Evolutionary conservation across 2,797 vertebrate species (phyloP).

Genomic region (Karalla daura): DNA sequence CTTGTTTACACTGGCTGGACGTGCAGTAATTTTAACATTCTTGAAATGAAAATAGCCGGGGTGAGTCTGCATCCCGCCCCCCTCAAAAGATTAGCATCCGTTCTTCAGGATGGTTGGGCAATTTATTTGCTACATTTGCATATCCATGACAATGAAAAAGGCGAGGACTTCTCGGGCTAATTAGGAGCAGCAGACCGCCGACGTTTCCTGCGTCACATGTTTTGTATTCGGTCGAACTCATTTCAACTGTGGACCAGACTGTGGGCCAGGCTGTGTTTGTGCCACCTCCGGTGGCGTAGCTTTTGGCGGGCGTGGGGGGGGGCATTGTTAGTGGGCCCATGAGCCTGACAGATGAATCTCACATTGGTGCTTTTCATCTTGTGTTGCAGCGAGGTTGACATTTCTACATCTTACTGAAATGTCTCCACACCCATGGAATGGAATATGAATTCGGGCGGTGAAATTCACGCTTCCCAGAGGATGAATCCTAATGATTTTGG

Average conservation of each 20-base stretch:
- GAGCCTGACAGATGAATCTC: not conserved
- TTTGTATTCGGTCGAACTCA: not conserved
- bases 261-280: not conserved
- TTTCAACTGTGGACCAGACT: constrained; percentile 5
- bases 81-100: constrained; percentile 22
- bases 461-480: too few relatives aligned
- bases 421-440: not conserved
- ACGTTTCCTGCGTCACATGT: not conserved
- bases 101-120: constrained; percentile 27
- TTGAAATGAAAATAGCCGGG: constrained; percentile 16
- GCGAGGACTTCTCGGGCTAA: constrained; percentile 31
- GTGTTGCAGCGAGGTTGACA: not conserved
- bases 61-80: constrained; percentile 17
- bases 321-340: not conserved
- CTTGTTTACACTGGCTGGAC: constrained; percentile 2
- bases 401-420: not conserved
- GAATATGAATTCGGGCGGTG: too few relatives aligned
- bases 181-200: not conserved
- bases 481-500: not conserved
- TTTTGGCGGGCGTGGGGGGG: too few relatives aligned
- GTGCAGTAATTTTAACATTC: constrained; percentile 28
- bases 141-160: constrained; percentile 24
- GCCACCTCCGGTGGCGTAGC: not conserved
- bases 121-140: constrained; percentile 23
- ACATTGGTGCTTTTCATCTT: not conserved